These are phyloP conservation scores for Enteromius radiatus DNA, from an alignment of 2,797 vertebrate species.

Conservation along the genomic window DNA sequence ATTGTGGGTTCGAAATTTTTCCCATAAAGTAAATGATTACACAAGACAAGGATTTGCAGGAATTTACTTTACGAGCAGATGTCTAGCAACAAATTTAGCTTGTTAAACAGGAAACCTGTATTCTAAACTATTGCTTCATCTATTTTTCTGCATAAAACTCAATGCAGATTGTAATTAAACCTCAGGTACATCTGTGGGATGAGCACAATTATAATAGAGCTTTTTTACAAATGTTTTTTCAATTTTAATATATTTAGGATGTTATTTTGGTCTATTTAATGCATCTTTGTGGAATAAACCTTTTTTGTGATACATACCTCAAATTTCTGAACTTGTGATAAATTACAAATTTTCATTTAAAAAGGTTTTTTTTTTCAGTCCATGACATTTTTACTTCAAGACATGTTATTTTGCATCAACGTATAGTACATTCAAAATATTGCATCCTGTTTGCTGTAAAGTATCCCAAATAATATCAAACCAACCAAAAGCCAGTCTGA, in stretches of 20 bases:
- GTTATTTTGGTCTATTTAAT: not conserved
- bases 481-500: not conserved
- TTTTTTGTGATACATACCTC: too few species aligned
- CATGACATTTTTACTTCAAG: too few species aligned
- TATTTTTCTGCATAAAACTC: constrained; percentile 12
- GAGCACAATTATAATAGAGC: too few species aligned
- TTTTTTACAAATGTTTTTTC: too few species aligned
- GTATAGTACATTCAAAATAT: too few species aligned
- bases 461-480: not conserved
- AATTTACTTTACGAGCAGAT: constrained; percentile 23
- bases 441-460: too few species aligned
- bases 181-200: not conserved
- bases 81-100: constrained; percentile 8
- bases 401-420: too few species aligned
- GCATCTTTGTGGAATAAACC: not conserved
- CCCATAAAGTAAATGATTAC: constrained; percentile 10
- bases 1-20: not conserved
- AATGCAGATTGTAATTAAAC: constrained; percentile 20
- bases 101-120: constrained; percentile 38
- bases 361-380: too few species aligned
- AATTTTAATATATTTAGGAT: not conserved
- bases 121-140: constrained; percentile 26
- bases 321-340: too few species aligned
- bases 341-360: too few species aligned
- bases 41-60: constrained; percentile 1